Evolutionary conservation across 2,888 invertebrate species (phyloP), one percentile per base, ranked within the genome.

Genomic region (Eudasyphora cyanicolor): DNA sequence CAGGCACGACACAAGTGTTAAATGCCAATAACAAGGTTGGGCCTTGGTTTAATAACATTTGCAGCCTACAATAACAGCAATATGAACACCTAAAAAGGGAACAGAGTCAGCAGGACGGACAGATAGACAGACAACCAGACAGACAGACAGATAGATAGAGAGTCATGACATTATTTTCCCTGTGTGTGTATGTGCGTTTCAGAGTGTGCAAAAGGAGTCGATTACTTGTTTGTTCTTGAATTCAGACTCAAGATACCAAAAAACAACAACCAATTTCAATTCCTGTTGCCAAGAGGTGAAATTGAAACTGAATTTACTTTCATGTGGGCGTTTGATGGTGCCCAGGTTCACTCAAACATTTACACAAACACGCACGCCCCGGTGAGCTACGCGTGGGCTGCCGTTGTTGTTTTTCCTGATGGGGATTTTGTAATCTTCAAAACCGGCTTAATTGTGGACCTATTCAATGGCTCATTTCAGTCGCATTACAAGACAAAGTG

Each of bases 21-120:
- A 81, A 76, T 77, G 57, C 19, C 35, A 19, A 32, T 67, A 82
- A 82, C 71, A 75, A 79, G 76, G 64, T 32, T 51, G 76, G 73
- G 42, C 71, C 82, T 69, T 38, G 45, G 73, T 73, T 82, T 57
- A 64, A 78, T 62, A 75, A 74, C 27, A 60, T 38, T 38, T 67
- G 6, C 38, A 19, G 64, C 38, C 64, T 4, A 38, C 64, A 64
- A 64, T 21, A 64, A 64, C 35, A 64, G 19, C 35, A 64, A 64
- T 21, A 35, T 21, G 35, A 64, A 64, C 64, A 14, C n/a, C 45
- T 45, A n/a, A 1, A 12, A 14, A n/a, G 4, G 45, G 14, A 4
- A 14, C 38, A 2, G 10, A 27, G 12, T 10, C 8, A 6, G 27
- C n/a, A n/a, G 29, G 57, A 27, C n/a, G 54, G 42, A 35, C 42